Evolutionary conservation across 2,888 invertebrate genomes (phyloP), one percentile per base, ranked within the genome.

Genomic region (Xestia sexstrigata): DNA sequence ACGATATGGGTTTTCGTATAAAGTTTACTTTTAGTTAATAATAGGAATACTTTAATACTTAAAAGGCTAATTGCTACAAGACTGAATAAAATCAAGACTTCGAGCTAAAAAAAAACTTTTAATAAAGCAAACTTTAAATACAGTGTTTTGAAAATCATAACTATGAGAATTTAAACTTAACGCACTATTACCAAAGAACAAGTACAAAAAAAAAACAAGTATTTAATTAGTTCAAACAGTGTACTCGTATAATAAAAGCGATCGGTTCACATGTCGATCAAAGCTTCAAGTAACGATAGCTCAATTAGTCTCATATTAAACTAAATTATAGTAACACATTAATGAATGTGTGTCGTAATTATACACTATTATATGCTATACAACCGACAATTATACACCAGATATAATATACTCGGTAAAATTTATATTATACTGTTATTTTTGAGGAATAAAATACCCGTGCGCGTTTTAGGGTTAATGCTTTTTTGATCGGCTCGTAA

Each of bases 261-360:
- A 82, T 84, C 73, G 83, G 87, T 91, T 92, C 92, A 87, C 91
- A 91, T 91, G 91, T 91, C 91, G 84, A 90, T 90, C 91, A 89
- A 82, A 84, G 83, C 74, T 73, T 82, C 83, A 67, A 82, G 79
- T 77, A 83, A 81, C 83, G 88, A 91, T 90, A 88, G 90, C 91
- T 91, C 91, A 88, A 92, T 92, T 90, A 92, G 90, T 85, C 78
- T 85, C 73, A 78, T 90, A 92, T 91, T 89, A 90, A 86, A 86
- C 88, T 84, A 90, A 91, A 91, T 92, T 91, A 92, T 88, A 89
- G 90, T 89, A 91, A 91, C 88, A 87, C 89, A 89, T 91, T 91
- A 91, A 92, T 91, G 87, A 90, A 82, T 81, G 83, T 87, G 83
- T 87, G 86, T 87, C 85, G 78, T 92, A 92, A 92, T 92, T 92